phyloP scores from a whole-genome alignment of 2,888 invertebrate genomes.

The Ectobius pallidus region DNA sequence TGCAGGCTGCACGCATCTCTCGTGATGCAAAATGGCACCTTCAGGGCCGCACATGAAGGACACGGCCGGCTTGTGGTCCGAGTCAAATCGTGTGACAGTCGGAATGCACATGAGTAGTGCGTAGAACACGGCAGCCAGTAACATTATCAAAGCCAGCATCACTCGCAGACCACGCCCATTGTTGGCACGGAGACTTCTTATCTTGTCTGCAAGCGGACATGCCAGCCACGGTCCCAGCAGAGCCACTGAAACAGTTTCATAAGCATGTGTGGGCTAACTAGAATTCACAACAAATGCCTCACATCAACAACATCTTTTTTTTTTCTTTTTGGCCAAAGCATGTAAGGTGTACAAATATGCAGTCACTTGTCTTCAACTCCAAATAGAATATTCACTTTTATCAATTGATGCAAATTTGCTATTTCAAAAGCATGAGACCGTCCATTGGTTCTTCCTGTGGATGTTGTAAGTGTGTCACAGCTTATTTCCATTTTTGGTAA shows the following conservation, averaged over 20 bases:
- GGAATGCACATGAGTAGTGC: conserved; percentile 71
- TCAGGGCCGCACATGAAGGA: conserved; percentile 73
- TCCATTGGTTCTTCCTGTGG: no score
- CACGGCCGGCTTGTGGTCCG: conserved; percentile 65
- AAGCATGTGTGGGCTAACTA: no score
- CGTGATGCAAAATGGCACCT: conserved; percentile 75
- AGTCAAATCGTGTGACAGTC: conserved; percentile 64
- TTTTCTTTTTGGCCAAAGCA: no score
- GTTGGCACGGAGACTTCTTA: conserved; percentile 56
- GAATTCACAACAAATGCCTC: no score
- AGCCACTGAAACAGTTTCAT: conserved; percentile 67
- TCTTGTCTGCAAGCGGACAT: conserved; percentile 79
- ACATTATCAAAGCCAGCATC: conserved; percentile 69
- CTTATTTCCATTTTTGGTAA: no score
- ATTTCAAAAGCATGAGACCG: no score
- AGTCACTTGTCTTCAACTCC: no score
- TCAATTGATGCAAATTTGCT: no score
- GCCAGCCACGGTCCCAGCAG: conserved; percentile 78
- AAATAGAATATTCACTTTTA: no score
- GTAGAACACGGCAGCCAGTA: conserved; percentile 73
- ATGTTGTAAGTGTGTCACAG: no score
- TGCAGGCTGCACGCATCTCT: conserved; percentile 69
- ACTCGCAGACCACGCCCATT: conserved; percentile 70
- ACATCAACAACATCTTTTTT: no score
- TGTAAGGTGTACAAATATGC: no score